phyloP scores from a whole-genome alignment of 2,113 vertebrate species.

The Erythrolamprus reginae region DNA sequence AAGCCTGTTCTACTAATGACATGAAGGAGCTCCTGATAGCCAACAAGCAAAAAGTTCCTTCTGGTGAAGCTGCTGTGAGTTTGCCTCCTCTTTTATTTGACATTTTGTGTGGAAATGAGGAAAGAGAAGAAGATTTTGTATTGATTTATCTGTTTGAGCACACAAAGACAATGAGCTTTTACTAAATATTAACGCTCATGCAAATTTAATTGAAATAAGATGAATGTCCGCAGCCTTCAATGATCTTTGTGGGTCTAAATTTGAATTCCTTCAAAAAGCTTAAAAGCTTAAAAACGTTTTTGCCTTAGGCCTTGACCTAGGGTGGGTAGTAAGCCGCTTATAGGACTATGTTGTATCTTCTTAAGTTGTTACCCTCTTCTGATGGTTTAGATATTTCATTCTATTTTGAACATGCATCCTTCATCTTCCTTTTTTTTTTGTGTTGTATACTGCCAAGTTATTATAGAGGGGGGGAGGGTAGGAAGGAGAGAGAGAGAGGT shows the following conservation, averaged over 20 bases:
- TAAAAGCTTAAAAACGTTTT: not conserved
- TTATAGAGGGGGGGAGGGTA: too few relatives aligned
- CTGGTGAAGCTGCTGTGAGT: constrained; percentile 92
- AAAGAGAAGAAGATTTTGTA: not conserved
- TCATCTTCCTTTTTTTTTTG: not conserved
- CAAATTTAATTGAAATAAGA: not conserved
- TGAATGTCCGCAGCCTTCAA: not conserved
- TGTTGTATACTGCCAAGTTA: not conserved
- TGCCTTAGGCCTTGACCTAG: not conserved
- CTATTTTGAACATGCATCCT: not conserved
- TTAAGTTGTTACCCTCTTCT: not conserved
- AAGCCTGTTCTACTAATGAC: constrained; percentile 84
- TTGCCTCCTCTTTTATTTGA: not conserved
- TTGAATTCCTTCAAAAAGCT: not conserved
- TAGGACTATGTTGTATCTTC: not conserved
- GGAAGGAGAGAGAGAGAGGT: too few relatives aligned
- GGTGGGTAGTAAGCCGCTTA: not conserved
- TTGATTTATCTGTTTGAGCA: not conserved
- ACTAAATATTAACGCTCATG: fast-evolving
- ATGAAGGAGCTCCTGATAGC: constrained; percentile 95
- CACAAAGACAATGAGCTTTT: not conserved
- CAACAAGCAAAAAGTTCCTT: constrained; percentile 89
- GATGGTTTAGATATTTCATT: not conserved
- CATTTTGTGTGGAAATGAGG: not conserved
- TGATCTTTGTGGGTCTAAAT: not conserved